phyloP scores from a whole-genome alignment of 2,888 invertebrate species.

The Craniophora ligustri region DNA sequence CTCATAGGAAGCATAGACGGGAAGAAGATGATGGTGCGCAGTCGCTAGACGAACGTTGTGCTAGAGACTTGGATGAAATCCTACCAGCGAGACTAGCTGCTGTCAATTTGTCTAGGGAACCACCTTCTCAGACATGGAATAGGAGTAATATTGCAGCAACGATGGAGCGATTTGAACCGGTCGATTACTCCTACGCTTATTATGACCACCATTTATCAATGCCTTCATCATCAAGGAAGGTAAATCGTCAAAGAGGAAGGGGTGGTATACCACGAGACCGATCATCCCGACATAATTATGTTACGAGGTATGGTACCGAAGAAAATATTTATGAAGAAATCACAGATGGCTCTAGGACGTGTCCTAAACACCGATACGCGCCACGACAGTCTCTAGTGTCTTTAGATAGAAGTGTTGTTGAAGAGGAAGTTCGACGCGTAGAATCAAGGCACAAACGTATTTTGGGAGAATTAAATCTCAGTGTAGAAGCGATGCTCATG shows the following conservation, averaged over 20 bases:
- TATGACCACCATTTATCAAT: conserved; percentile 93
- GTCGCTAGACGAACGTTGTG: conserved; percentile 83
- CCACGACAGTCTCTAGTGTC: conserved; percentile 90
- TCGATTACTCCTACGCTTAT: conserved; percentile 95
- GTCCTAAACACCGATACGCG: conserved; percentile 84
- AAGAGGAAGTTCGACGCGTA: conserved; percentile 95
- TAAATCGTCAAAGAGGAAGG: conserved; percentile 81
- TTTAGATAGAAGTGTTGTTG: conserved; percentile 92
- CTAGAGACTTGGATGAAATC: conserved; percentile 85
- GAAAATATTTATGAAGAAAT: conserved; percentile 95
- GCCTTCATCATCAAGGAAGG: conserved; percentile 86
- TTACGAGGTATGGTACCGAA: conserved; percentile 94
- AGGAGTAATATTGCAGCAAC: conserved; percentile 90
- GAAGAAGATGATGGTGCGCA: conserved; percentile 84
- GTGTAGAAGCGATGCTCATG: conserved; percentile 97
- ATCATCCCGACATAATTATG: conserved; percentile 90
- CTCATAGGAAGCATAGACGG: conserved; percentile 76
- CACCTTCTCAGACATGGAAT: conserved; percentile 88
- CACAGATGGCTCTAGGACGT: conserved; percentile 89
- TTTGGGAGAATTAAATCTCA: conserved; percentile 95
- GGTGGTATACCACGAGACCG: conserved; percentile 81
- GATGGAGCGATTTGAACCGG: conserved; percentile 90
- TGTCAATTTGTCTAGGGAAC: conserved; percentile 80
- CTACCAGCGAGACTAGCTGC: conserved; percentile 85
- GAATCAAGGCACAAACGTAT: conserved; percentile 95